A percentile compares a stretch with the other conserved stretches of the same genome.
Evolutionary conservation across 2,888 invertebrate species (phyloP).

Genomic region (Polymixis flavicincta): DNA sequence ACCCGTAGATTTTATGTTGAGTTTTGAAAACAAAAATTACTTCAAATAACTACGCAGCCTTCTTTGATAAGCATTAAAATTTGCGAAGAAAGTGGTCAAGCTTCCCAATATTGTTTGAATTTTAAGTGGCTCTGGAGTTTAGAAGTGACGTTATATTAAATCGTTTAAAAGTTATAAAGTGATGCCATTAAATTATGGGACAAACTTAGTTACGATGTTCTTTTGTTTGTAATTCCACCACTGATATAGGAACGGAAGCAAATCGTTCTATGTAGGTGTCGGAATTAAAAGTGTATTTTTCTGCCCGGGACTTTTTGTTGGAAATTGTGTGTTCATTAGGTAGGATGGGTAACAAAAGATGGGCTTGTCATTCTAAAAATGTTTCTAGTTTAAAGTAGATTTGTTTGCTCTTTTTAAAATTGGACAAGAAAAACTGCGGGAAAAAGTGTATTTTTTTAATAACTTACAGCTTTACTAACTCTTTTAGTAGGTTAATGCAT

Average conservation of each 20-base stretch:
- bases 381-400: background rate
- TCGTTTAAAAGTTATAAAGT: conserved; percentile 29
- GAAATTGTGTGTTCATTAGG: conserved; percentile 8
- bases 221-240: conserved; percentile 32
- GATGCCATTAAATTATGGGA: conserved; percentile 26
- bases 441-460: background rate
- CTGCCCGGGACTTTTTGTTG: conserved; percentile 7
- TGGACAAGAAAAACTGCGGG: background rate
- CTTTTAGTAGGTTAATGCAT: background rate
- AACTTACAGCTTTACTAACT: background rate
- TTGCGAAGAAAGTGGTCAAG: conserved; percentile 1
- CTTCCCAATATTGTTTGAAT: conserved; percentile 20
- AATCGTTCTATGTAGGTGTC: background rate
- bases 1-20: background rate
- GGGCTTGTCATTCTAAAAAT: background rate
- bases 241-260: conserved; percentile 6
- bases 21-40: background rate
- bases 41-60: background rate
- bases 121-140: conserved; percentile 18
- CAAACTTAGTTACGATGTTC: conserved; percentile 19
- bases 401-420: background rate
- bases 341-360: conserved; percentile 6
- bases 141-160: conserved; percentile 8
- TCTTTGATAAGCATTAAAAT: background rate
- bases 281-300: conserved; percentile 25